Evolutionary conservation across 2,113 vertebrate genomes (phyloP), one percentile per base, ranked within the genome.

Genomic region (Psophia crepitans): DNA sequence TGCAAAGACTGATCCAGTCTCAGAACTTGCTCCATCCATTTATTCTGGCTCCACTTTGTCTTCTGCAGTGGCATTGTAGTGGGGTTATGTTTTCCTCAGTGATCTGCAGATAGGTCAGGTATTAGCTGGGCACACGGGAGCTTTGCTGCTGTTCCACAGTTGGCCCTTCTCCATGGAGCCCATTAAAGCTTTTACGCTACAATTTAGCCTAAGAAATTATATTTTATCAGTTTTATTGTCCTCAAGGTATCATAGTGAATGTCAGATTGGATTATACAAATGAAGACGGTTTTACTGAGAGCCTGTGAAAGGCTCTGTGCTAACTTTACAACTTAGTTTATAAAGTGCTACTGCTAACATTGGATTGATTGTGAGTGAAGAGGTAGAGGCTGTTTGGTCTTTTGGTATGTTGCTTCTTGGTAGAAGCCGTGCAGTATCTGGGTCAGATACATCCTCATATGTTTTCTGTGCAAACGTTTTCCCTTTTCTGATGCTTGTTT

Each of bases 391-490:
- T 56, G 14, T 61, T 96, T 70, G 60, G 63, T 84, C 80, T 79
- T 76, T 90, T 84, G 79, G 43, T 73, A 41, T 5, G 6, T 64
- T 80, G 33, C 48, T 79, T 63, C 80, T 81, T 0, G 0, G 80
- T 44, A 70, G 57, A 61, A 85, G 43, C 71, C 84, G 60, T 61
- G 54, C 32, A 80, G 83, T 88, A n/a, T 96, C 87, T 30, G 43
- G 28, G 84, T 76, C 60, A 32, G 51, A 28, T 53, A 53, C 26
- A 48, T 91, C 81, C 82, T 78, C 49, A 32, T 75, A 32, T 66
- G 49, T 98, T 98, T 98, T 94, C 93, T 95, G 24, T 95, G 91
- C 96, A 97, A 98, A 96, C 64, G 87, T 94, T 97, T 97, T 77
- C 64, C 37, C 73, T 97, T 96, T 89, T 93, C 83, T 96, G 89